Conservation (phyloP, 2,113 vertebrate genomes). For the Onychostoma macrolepis region DNA sequence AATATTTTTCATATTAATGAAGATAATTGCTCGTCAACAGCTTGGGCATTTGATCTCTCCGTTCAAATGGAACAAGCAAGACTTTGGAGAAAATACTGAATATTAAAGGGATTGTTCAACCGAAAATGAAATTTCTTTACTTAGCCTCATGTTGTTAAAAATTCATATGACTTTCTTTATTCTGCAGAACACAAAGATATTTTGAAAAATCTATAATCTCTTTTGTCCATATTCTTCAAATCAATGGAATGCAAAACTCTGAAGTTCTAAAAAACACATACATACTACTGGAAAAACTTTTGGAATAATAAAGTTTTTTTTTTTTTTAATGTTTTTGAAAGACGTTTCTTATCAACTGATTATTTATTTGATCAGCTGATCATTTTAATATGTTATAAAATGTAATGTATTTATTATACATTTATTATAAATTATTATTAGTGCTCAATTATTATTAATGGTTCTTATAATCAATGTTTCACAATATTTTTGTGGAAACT, state of each 20-base stretch:
- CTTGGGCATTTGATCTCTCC: slow-evolving; percentile 1
- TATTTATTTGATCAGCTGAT: no score
- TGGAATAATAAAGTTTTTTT: not conserved
- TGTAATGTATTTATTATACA: no score
- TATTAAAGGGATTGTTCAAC: not conserved
- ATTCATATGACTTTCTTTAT: not conserved
- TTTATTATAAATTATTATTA: not conserved
- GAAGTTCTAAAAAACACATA: not conserved
- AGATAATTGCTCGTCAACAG: slow-evolving; percentile 25
- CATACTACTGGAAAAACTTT: not conserved
- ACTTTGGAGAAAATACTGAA: not conserved
- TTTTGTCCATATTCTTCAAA: not conserved
- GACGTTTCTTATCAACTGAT: no score
- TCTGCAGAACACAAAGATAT: not conserved
- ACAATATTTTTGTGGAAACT: not conserved
- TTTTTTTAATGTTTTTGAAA: not conserved
- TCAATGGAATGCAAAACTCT: not conserved
- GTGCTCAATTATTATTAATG: no score
- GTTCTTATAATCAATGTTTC: not conserved
- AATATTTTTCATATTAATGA: slow-evolving; percentile 6
- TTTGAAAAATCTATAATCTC: not conserved
- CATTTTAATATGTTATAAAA: no score
- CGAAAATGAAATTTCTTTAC: not conserved
- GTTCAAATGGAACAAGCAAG: not conserved
- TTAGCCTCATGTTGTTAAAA: not conserved